Evolutionary conservation across 2,113 vertebrate genomes (phyloP).

Genomic region (Polyodon spathula): DNA sequence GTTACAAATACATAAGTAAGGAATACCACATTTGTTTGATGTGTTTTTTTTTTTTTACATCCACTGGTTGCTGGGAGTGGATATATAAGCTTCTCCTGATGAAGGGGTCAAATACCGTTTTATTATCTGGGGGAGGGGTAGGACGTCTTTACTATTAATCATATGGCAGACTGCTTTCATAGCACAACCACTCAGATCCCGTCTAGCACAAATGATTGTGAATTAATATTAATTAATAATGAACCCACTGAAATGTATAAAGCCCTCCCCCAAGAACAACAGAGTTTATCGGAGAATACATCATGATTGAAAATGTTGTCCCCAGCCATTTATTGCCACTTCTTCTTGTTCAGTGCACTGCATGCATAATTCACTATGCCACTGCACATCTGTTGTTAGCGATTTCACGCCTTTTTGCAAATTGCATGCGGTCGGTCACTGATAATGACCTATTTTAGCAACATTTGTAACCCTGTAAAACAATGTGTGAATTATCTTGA

Average conservation of each 20-base stretch:
- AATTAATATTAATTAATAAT: constrained; percentile 1
- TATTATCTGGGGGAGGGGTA: no score
- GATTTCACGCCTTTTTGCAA: constrained; percentile 31
- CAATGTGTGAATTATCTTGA: constrained; percentile 19
- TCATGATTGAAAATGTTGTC: constrained; percentile 18
- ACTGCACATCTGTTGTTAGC: constrained; percentile 29
- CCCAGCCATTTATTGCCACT: constrained; percentile 27
- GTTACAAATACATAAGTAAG: no score
- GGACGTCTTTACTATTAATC: neutral
- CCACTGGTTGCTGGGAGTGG: no score
- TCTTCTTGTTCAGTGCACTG: constrained; percentile 17
- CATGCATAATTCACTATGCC: constrained; percentile 22
- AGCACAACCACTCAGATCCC: neutral
- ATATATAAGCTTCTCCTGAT: no score
- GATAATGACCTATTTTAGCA: constrained; percentile 26
- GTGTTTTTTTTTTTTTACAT: no score
- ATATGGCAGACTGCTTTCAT: neutral
- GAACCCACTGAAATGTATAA: neutral
- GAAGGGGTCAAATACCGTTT: no score
- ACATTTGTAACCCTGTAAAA: constrained; percentile 31
- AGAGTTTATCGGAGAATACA: constrained; percentile 9
- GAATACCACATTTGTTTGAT: no score
- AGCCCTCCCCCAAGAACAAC: neutral
- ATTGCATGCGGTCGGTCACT: constrained; percentile 22
- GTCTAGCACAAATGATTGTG: neutral